These are phyloP conservation scores for Argyra leucocephala DNA, from an alignment of 2,888 invertebrate genomes.

Conservation along the genomic window DNA sequence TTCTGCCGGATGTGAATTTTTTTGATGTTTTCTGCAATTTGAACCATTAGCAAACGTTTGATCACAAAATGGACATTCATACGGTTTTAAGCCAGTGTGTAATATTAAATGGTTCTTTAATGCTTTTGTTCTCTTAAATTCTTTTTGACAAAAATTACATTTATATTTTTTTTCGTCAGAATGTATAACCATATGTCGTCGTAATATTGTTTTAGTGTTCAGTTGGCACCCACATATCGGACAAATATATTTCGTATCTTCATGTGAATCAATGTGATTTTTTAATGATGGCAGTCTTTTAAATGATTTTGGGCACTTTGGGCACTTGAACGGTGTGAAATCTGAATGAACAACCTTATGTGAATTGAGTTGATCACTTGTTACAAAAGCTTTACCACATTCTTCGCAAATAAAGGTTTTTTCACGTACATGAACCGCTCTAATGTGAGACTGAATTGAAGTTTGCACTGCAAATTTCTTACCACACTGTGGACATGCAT, in stretches of 20 bases:
- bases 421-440: conserved; percentile 16
- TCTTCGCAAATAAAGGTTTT: conserved; percentile 34
- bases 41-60: conserved; percentile 42
- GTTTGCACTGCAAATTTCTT: conserved; percentile 24
- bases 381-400: conserved; percentile 35
- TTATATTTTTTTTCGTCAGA: conserved; percentile 38
- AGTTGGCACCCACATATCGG: conserved; percentile 25
- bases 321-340: conserved; percentile 34
- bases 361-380: conserved; percentile 37
- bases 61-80: conserved; percentile 41
- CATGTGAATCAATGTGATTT: neutral
- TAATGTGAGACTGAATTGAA: neutral
- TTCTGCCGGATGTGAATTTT: conserved; percentile 39
- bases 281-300: conserved; percentile 17
- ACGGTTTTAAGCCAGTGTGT: conserved; percentile 41
- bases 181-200: conserved; percentile 43
- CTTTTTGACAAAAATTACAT: conserved; percentile 38
- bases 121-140: conserved; percentile 42
- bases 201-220: conserved; percentile 44
- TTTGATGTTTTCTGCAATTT: conserved; percentile 42
- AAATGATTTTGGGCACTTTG: conserved; percentile 26
- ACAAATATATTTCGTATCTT: conserved; percentile 2
- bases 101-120: conserved; percentile 41
- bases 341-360: conserved; percentile 35
- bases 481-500: conserved; percentile 33